Evolutionary conservation across 1,140 invertebrate species (phyloP).

Genomic region (Dreissena polymorpha): DNA sequence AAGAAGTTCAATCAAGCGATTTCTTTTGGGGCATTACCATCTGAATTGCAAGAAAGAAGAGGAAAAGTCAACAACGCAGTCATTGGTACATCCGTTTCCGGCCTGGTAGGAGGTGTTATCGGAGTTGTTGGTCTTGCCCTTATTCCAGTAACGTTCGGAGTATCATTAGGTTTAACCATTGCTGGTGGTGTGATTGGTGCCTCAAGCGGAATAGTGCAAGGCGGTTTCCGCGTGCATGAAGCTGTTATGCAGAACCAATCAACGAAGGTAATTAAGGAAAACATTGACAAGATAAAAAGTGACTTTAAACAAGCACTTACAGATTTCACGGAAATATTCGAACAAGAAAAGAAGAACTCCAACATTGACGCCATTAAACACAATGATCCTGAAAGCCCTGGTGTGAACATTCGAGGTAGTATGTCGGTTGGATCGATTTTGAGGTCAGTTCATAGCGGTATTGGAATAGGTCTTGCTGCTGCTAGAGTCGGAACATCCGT

Average conservation of each 20-base stretch:
- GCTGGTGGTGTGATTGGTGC: no score
- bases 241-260: not conserved
- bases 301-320: not conserved
- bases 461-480: not conserved
- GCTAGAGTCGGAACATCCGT: not conserved
- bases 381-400: not conserved
- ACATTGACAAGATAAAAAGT: not conserved
- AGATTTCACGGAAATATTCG: not conserved
- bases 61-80: no score
- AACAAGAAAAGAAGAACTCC: no score
- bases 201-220: no score
- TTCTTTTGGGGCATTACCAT: no score
- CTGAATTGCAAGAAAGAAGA: conserved; percentile 8
- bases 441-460: no score
- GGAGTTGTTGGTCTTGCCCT: not conserved
- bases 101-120: conserved; percentile 5
- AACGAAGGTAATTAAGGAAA: not conserved
- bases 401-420: not conserved
- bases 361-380: not conserved
- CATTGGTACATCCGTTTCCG: not conserved
- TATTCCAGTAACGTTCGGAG: not conserved
- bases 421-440: not conserved
- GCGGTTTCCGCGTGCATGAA: not conserved
- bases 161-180: no score
- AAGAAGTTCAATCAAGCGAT: no score